A percentile compares a stretch with the other conserved stretches of the same genome.
phyloP scores from a whole-genome alignment of 2,888 invertebrate genomes.

The Ophraella communa region DNA sequence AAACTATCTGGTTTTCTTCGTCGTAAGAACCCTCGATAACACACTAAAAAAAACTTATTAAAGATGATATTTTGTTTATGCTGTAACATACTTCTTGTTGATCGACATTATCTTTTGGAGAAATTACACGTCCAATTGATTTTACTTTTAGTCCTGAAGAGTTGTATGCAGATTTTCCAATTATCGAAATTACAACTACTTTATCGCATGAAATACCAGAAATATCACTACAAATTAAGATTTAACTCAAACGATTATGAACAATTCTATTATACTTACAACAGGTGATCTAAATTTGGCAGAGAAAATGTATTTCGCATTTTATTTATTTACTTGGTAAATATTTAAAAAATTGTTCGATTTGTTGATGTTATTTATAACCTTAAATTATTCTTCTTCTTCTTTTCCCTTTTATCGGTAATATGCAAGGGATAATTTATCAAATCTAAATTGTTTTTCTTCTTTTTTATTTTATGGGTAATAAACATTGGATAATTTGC shows the following conservation, averaged over 20 bases:
- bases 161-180: conserved; percentile 73
- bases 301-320: conserved; percentile 44
- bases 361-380: background rate
- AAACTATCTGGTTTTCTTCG: conserved; percentile 63
- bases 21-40: conserved; percentile 61
- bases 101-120: conserved; percentile 56
- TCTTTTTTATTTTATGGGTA: too few species aligned
- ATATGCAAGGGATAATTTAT: too few species aligned
- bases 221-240: conserved; percentile 45
- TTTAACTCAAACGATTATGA: background rate
- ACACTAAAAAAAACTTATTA: conserved; percentile 43
- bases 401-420: too few species aligned
- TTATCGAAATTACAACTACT: conserved; percentile 73
- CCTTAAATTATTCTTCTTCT: background rate
- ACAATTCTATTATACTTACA: conserved; percentile 37
- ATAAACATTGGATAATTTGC: too few species aligned
- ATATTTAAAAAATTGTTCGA: background rate
- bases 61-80: conserved; percentile 1
- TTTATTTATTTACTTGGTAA: too few species aligned
- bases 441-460: too few species aligned
- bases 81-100: conserved; percentile 34
- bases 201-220: conserved; percentile 58
- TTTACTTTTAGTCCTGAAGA: conserved; percentile 71
- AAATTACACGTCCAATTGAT: conserved; percentile 63
- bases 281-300: conserved; percentile 41